Evolutionary conservation across 2,113 vertebrate genomes (phyloP).

Genomic region (Tricholaema leucomelas): DNA sequence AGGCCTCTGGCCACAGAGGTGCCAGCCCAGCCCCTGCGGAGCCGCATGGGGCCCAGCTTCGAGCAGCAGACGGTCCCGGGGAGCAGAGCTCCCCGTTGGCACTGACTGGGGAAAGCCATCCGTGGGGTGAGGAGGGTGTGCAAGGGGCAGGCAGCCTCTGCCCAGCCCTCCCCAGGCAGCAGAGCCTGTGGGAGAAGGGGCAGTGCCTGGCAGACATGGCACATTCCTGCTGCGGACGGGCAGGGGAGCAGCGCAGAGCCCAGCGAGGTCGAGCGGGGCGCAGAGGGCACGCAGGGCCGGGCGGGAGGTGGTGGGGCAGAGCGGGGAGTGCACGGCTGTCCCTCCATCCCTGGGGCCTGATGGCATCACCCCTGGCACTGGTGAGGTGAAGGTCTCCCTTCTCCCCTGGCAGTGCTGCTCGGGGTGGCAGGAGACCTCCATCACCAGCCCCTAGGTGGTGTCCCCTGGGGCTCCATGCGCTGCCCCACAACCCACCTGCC

Average conservation of each 20-base stretch:
- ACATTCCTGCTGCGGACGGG: background rate
- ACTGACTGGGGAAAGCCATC: background rate
- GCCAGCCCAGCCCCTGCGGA: background rate
- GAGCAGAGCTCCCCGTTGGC: background rate
- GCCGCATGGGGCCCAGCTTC: background rate
- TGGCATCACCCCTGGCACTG: background rate
- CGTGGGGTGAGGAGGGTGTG: background rate
- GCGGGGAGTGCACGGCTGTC: background rate
- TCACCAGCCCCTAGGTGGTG: background rate
- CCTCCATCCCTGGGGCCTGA: background rate
- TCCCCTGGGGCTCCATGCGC: background rate
- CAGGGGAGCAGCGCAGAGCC: background rate
- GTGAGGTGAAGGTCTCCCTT: background rate
- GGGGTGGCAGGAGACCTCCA: background rate
- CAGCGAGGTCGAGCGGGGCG: background rate
- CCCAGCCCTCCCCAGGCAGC: background rate
- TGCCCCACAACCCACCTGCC: background rate
- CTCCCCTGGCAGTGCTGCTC: background rate
- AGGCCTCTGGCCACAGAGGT: background rate
- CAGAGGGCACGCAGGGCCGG: background rate
- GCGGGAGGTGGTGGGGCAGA: background rate
- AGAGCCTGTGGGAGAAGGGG: fast-evolving
- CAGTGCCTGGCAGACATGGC: background rate
- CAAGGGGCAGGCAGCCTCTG: background rate
- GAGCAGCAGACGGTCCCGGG: background rate